Conservation (phyloP, 2,113 vertebrate genomes). For the Microtus oregoni region DNA sequence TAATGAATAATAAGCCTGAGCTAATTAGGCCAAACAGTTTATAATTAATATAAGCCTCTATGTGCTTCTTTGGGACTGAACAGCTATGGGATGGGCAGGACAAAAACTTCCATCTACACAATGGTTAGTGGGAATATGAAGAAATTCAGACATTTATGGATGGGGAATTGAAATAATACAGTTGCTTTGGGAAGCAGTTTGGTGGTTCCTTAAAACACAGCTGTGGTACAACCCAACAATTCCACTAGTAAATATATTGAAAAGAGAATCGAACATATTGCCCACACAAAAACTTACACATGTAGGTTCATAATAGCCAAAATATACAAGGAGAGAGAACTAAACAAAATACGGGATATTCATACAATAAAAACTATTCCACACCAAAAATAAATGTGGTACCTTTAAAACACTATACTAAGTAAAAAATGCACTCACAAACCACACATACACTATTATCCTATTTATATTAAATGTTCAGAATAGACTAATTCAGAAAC, state of each 20-base stretch:
- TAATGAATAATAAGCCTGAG: too few species aligned
- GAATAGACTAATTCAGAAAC: conserved; percentile 33
- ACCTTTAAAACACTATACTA: conserved; percentile 26
- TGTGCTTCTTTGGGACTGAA: too few species aligned
- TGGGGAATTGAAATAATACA: conserved; percentile 10
- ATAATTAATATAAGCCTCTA: too few species aligned
- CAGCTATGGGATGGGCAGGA: too few species aligned
- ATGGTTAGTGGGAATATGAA: neutral
- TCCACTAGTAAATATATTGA: neutral
- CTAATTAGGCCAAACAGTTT: too few species aligned
- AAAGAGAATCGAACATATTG: conserved; percentile 27
- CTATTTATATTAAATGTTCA: conserved; percentile 54
- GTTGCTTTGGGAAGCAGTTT: conserved; percentile 36
- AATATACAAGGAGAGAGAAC: conserved; percentile 8
- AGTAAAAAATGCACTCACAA: conserved; percentile 52
- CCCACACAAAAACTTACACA: conserved; percentile 8
- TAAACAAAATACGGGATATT: conserved; percentile 1
- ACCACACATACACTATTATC: neutral
- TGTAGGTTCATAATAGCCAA: neutral
- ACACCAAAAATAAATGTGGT: conserved; percentile 30
- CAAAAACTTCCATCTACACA: too few species aligned
- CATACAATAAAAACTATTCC: neutral
- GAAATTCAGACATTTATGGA: neutral
- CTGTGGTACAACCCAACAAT: neutral
- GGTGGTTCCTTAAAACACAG: conserved; percentile 28